These are phyloP conservation scores for Lochmaea crataegi DNA, from an alignment of 2,888 invertebrate genomes.

Conservation along the genomic window DNA sequence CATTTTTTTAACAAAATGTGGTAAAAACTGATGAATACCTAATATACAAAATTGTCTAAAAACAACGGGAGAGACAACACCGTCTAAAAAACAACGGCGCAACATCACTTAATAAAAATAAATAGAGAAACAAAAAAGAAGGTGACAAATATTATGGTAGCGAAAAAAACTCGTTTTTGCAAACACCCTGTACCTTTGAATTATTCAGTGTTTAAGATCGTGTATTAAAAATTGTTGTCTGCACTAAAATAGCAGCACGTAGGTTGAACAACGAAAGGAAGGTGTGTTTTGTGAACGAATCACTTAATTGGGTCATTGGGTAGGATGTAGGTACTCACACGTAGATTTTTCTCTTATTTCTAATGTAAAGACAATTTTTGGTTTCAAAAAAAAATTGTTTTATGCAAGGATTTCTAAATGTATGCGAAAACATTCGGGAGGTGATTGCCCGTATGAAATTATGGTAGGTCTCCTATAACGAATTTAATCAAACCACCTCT, in stretches of 20 bases:
- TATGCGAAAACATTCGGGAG: too few species aligned
- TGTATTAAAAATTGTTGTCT: slow-evolving; percentile 1
- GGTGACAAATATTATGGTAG: too few species aligned
- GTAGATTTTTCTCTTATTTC: not conserved
- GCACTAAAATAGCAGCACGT: not conserved
- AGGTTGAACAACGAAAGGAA: slow-evolving; percentile 14
- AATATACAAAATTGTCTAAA: too few species aligned
- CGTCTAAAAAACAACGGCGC: too few species aligned
- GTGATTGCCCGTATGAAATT: too few species aligned
- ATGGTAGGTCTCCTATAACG: too few species aligned
- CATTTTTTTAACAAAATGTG: not conserved
- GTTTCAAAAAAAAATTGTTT: not conserved
- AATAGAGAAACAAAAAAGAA: too few species aligned
- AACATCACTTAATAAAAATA: too few species aligned
- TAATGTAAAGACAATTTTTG: not conserved
- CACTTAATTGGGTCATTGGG: slow-evolving; percentile 17
- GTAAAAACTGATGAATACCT: too few species aligned
- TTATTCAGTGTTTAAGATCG: not conserved
- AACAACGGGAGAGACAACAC: too few species aligned
- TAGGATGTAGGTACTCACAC: slow-evolving; percentile 9
- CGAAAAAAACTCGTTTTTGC: not conserved
- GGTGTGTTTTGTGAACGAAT: slow-evolving; percentile 13
- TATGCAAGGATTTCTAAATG: too few species aligned
- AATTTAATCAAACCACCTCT: too few species aligned
- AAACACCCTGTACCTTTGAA: slow-evolving; percentile 1